These are phyloP conservation scores for Drepanosiphum platanoidis DNA, from an alignment of 2,888 invertebrate species.

Conservation along the genomic window DNA sequence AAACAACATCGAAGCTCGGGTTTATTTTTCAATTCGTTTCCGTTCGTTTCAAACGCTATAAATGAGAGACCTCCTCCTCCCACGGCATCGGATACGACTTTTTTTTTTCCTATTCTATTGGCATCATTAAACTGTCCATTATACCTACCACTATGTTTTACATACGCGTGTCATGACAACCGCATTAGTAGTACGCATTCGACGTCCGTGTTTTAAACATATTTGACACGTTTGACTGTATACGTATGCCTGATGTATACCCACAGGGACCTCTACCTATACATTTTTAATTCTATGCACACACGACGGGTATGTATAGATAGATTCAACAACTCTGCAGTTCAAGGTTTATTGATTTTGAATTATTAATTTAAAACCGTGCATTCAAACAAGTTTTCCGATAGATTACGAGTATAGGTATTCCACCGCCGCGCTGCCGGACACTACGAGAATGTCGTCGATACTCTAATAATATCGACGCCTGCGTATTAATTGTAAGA, in stretches of 20 bases:
- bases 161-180: slow-evolving; percentile 56
- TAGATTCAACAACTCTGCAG: slow-evolving; percentile 10
- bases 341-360: slow-evolving; percentile 57
- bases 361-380: slow-evolving; percentile 21
- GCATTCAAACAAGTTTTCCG: background rate
- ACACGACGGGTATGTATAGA: background rate
- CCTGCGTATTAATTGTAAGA: background rate
- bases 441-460: too few species aligned
- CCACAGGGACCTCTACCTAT: background rate
- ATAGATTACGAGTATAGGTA: background rate
- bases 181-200: slow-evolving; percentile 6
- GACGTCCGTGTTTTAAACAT: slow-evolving; percentile 24
- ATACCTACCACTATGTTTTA: slow-evolving; percentile 28
- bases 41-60: background rate
- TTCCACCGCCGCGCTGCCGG: background rate
- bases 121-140: background rate
- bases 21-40: background rate
- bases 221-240: slow-evolving; percentile 39
- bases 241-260: background rate
- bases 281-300: slow-evolving; percentile 21
- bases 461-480: background rate
- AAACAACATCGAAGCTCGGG: background rate
- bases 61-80: background rate
- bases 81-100: too few species aligned
- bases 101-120: slow-evolving; percentile 7